Evolutionary conservation across 2,113 vertebrate genomes (phyloP).

Genomic region (Salvelinus fontinalis): DNA sequence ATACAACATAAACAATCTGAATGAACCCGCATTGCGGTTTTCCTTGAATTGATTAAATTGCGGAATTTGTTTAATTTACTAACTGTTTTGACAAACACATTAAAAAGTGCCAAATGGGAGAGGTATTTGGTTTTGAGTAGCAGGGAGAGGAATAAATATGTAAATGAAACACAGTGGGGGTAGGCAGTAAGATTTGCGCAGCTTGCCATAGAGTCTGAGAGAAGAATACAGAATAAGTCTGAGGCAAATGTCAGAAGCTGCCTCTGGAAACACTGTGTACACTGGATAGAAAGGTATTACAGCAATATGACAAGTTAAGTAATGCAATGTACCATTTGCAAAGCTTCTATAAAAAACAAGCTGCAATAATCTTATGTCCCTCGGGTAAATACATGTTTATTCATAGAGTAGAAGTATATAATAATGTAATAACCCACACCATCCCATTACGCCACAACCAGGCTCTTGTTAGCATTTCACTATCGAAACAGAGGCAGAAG

Average conservation of each 20-base stretch:
- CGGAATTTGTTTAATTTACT: no score
- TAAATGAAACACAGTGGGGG: conserved; percentile 37
- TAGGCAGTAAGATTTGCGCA: conserved; percentile 40
- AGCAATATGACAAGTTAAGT: background rate
- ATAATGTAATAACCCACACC: no score
- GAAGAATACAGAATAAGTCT: conserved; percentile 43
- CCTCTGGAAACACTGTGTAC: conserved; percentile 44
- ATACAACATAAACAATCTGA: no score
- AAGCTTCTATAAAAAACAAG: conserved; percentile 3
- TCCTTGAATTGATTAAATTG: no score
- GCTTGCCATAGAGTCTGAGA: conserved; percentile 34
- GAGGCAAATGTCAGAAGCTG: conserved; percentile 45
- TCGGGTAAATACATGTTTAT: conserved; percentile 11
- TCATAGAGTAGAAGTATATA: conserved; percentile 4
- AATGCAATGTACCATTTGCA: conserved; percentile 12
- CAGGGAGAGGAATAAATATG: conserved; percentile 5
- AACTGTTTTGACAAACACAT: no score
- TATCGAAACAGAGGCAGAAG: background rate
- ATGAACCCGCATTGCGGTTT: no score
- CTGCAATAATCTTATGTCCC: conserved; percentile 8
- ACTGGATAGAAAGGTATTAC: conserved; percentile 13
- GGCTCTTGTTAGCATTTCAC: background rate
- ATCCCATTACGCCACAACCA: background rate
- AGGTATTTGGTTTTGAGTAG: conserved; percentile 10
- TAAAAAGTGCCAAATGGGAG: no score